These are phyloP conservation scores for Aeoliscus strigatus DNA, from an alignment of 2,797 vertebrate species.

Conservation along the genomic window DNA sequence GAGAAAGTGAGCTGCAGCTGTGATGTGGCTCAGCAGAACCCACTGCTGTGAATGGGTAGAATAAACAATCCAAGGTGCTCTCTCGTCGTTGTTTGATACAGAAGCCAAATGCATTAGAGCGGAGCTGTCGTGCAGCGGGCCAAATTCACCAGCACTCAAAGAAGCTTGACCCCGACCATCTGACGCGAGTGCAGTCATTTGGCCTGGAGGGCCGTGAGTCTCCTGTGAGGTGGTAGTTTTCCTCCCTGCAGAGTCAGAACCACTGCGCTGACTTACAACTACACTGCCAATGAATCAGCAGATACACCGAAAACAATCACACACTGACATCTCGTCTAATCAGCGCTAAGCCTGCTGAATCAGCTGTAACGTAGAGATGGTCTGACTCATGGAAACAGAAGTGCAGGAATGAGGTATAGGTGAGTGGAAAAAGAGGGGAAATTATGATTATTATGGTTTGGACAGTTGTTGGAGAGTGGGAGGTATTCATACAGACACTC, in stretches of 20 bases:
- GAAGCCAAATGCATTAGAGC: slow-evolving; percentile 48
- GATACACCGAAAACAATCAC: slow-evolving; percentile 33
- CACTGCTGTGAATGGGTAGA: slow-evolving; percentile 45
- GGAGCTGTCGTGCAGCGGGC: slow-evolving; percentile 22
- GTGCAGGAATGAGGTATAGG: slow-evolving; percentile 42
- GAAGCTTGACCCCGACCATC: slow-evolving; percentile 41
- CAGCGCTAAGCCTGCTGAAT: slow-evolving; percentile 26
- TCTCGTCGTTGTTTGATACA: slow-evolving; percentile 46
- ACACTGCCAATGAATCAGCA: slow-evolving; percentile 4
- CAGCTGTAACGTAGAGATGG: slow-evolving; percentile 12
- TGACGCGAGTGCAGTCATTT: slow-evolving; percentile 47
- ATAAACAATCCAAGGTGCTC: slow-evolving; percentile 61
- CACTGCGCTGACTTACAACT: slow-evolving; percentile 20
- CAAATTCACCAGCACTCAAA: slow-evolving; percentile 57
- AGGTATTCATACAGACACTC: slow-evolving; percentile 25
- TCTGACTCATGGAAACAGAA: slow-evolving; percentile 44
- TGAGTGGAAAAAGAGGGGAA: slow-evolving; percentile 21
- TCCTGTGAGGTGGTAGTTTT: slow-evolving; percentile 28
- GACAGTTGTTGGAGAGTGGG: slow-evolving; percentile 19
- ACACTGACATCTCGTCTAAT: slow-evolving; percentile 27
- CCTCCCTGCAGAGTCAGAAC: slow-evolving; percentile 24
- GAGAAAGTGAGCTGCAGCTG: slow-evolving; percentile 48
- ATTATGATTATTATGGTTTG: slow-evolving; percentile 25
- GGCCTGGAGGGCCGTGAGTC: slow-evolving; percentile 29
- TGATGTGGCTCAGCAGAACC: slow-evolving; percentile 50